phyloP scores from a whole-genome alignment of 2,888 invertebrate genomes.

The Brachyptera risi region DNA sequence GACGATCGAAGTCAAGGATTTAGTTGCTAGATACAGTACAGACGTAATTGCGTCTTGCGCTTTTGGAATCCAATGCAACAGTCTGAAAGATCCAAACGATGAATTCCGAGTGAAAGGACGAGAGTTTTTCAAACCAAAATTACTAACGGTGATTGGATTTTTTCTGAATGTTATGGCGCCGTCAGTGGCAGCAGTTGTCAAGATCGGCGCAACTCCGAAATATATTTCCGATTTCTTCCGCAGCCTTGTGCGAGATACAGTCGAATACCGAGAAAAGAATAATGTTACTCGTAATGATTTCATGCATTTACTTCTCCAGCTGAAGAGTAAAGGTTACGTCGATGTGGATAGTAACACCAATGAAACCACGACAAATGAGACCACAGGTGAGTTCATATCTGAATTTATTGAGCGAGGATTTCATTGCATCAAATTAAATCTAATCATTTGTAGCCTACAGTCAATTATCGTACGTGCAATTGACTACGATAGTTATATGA shows the following conservation, averaged over 20 bases:
- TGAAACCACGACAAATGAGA: background rate
- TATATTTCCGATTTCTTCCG: constrained; percentile 5
- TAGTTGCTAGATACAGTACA: constrained; percentile 24
- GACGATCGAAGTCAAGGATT: constrained; percentile 37
- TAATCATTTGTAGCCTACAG: too few species aligned
- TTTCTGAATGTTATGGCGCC: background rate
- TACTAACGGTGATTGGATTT: background rate
- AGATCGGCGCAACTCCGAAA: background rate
- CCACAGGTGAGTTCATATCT: background rate
- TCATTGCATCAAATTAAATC: too few species aligned
- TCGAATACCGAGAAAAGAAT: constrained; percentile 21
- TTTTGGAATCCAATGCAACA: constrained; percentile 41
- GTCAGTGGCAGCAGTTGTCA: background rate
- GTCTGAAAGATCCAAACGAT: constrained; percentile 37
- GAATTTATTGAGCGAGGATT: background rate
- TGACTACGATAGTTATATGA: too few species aligned
- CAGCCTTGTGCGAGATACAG: constrained; percentile 18
- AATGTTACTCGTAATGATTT: constrained; percentile 23
- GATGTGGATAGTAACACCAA: constrained; percentile 14
- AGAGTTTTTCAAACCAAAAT: constrained; percentile 33
- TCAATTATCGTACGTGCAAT: too few species aligned
- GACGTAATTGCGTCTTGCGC: constrained; percentile 41
- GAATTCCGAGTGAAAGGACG: constrained; percentile 41
- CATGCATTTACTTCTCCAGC: constrained; percentile 22
- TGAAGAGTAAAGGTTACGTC: constrained; percentile 14